phyloP scores from a whole-genome alignment of 2,113 vertebrate genomes.

The Microtus montanus region DNA sequence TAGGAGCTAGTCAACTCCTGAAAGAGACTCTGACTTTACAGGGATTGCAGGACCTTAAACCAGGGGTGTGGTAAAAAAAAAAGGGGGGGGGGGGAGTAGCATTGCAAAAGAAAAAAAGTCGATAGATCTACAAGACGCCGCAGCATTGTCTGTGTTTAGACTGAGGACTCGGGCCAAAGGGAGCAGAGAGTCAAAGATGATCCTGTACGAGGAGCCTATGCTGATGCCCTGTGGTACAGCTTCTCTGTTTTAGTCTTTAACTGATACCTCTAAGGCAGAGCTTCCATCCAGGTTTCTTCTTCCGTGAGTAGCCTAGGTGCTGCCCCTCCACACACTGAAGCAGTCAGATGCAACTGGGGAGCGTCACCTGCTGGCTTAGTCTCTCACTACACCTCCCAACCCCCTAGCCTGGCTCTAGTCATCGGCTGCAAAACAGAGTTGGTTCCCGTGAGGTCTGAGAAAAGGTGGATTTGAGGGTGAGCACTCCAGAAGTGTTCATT shows the following conservation, averaged over 20 bases:
- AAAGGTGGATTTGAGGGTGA: neutral
- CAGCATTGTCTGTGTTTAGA: neutral
- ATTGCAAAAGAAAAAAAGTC: neutral
- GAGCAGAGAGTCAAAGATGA: neutral
- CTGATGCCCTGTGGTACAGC: neutral
- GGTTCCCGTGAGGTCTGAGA: neutral
- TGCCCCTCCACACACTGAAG: rapidly evolving
- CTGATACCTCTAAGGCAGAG: neutral
- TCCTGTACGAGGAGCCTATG: neutral
- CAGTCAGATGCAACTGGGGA: neutral
- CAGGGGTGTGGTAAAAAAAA: too few species aligned
- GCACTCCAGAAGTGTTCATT: neutral
- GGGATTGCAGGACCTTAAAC: neutral
- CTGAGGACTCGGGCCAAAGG: neutral
- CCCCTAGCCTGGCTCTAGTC: neutral
- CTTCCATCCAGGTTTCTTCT: neutral
- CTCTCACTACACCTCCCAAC: neutral
- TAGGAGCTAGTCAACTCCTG: neutral
- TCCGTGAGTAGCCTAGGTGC: neutral
- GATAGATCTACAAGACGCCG: neutral
- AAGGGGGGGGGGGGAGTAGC: rapidly evolving
- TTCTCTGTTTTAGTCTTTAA: slow-evolving; percentile 2
- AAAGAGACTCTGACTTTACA: neutral
- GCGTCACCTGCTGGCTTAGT: neutral
- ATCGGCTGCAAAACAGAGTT: neutral